Base-by-base conservation (phyloP, 2,797 vertebrate species). In the Melanotaenia nigrans region DNA sequence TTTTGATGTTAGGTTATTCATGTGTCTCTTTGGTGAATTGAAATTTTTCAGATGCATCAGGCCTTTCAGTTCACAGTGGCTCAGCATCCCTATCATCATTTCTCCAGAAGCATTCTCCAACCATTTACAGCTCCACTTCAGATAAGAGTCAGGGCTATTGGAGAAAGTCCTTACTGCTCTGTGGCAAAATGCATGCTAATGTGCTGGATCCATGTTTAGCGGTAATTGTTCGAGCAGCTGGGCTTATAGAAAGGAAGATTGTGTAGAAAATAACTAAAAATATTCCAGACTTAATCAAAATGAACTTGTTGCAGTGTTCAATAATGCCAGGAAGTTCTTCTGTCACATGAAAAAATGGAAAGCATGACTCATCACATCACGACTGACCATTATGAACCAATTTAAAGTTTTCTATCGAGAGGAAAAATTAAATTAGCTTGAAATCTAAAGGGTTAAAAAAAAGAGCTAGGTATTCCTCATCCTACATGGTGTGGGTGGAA, bases 181-280 rank as follows among this genome's bases (percentile, higher is more conserved):
- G 73, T 73, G 71, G 71, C 77, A 30, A 78, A 74, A 84, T 77
- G 71, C 81, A 82, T 30, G 78, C 73, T 77, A 66, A 85, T 61
- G 75, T 58, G 64, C 78, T 12, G 5, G 73, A 73, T 85, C 82
- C 71, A 47, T 75, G 71, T 78, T 83, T 81, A 77, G 85, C 79
- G 71, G 42, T 56, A 67, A 77, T 87, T 86, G 71, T 71, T 14
- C 5, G 61, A 87, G 77, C 89, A 90, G 83, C 87, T 90, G 83
- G 75, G 78, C 58, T 83, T 89, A 83, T 62, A 64, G 51, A 65
- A 67, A 80, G 58, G 8, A 68, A 71, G 24, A 35, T 10, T 57
- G 22, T 36, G 32, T 6, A 12, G 32, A 76, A 75, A 76, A 74
- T 32, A 16, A 55, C 18, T 69, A 20, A 10, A 69, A 55, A 75